Conservation (phyloP, 2,113 vertebrate genomes). For the Seriola dumerili region DNA sequence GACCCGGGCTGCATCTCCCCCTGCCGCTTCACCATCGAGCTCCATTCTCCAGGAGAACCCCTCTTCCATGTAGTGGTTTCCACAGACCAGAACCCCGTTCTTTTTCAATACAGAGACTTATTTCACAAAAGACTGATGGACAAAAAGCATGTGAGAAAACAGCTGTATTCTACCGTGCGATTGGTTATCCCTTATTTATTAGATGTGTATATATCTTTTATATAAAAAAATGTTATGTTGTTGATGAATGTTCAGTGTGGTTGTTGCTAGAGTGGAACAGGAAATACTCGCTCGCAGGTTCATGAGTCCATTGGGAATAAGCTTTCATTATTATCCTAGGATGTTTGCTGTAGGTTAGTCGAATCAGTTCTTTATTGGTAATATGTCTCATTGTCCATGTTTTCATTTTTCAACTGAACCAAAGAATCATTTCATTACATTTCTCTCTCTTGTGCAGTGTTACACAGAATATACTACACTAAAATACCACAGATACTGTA, state of each 20-base stretch:
- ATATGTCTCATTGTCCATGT: constrained; percentile 13
- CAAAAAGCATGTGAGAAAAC: constrained; percentile 76
- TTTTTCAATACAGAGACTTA: constrained; percentile 62
- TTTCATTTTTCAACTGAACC: constrained; percentile 75
- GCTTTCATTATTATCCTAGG: constrained; percentile 19
- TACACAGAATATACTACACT: constrained; percentile 24
- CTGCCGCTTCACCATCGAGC: constrained; percentile 34
- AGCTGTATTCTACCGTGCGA: constrained; percentile 49
- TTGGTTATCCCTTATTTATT: constrained; percentile 80
- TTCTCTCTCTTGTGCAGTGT: constrained; percentile 34
- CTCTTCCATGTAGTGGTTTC: constrained; percentile 48
- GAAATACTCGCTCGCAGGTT: constrained; percentile 10
- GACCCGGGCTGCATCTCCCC: constrained; percentile 34
- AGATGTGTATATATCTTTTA: constrained; percentile 79
- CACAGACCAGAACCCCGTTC: constrained; percentile 42
- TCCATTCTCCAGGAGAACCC: constrained; percentile 51
- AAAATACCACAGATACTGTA: constrained; percentile 12
- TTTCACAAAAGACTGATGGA: constrained; percentile 74
- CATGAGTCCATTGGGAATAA: constrained; percentile 21
- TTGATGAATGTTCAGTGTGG: constrained; percentile 69
- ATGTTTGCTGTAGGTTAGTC: constrained; percentile 42
- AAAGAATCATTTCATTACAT: constrained; percentile 72
- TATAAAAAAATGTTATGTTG: constrained; percentile 45
- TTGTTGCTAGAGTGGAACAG: constrained; percentile 56
- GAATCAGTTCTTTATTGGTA: background rate